Evolutionary conservation across 2,113 vertebrate species (phyloP).

Genomic region (Phrynosoma blainvillii): DNA sequence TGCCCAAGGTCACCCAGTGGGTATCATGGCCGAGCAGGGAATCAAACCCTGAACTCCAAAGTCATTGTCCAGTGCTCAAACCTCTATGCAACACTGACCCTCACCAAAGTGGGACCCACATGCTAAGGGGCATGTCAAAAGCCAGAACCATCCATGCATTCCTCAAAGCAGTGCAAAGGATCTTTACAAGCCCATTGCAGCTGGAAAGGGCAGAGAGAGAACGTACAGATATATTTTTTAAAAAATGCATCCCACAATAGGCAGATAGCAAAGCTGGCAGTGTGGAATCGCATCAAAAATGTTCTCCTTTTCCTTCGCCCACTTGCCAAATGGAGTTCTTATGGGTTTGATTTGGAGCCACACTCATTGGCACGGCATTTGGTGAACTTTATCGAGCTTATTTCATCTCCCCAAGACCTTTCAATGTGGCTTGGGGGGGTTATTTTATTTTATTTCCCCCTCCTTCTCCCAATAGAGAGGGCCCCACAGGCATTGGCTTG

Average conservation of each 20-base stretch:
- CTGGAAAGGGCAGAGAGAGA: background rate
- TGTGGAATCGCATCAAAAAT: background rate
- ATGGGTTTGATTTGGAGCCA: background rate
- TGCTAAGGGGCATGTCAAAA: too few species aligned
- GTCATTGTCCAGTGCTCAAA: too few species aligned
- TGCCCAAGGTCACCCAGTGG: too few species aligned
- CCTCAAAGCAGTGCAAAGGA: background rate
- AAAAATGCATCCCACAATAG: too few species aligned
- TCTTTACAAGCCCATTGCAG: background rate
- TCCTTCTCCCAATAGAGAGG: background rate
- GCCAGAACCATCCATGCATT: too few species aligned
- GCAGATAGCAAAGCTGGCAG: background rate
- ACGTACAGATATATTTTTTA: too few species aligned
- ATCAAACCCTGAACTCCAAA: too few species aligned
- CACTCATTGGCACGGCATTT: conserved; percentile 24
- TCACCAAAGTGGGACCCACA: too few species aligned
- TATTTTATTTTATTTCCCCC: too few species aligned
- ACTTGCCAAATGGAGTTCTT: background rate
- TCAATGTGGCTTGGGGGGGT: too few species aligned
- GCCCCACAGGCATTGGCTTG: conserved; percentile 52
- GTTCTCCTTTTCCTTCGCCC: conserved; percentile 28
- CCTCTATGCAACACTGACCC: too few species aligned
- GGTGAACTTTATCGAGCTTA: conserved; percentile 38
- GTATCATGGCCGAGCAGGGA: too few species aligned
- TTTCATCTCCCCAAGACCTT: conserved; percentile 50